Conservation (phyloP, 2,888 invertebrate species). For the Stenurella melanura region DNA sequence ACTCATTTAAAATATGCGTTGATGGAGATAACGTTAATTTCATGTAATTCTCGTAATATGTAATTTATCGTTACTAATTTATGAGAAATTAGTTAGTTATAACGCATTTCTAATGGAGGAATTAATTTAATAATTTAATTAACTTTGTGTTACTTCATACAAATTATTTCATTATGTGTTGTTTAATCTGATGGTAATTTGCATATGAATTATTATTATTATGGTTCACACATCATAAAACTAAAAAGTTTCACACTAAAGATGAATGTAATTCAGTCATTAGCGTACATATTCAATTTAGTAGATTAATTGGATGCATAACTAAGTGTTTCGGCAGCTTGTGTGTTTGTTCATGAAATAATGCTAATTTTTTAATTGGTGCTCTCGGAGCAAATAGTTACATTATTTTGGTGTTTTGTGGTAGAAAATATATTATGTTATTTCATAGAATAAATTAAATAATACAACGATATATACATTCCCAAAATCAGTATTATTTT, state of each 20-base stretch:
- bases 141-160: constrained; percentile 42
- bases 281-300: constrained; percentile 23
- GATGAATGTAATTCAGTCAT: background rate
- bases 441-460: too few species aligned
- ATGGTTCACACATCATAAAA: constrained; percentile 52
- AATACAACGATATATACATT: too few species aligned
- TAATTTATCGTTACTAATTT: constrained; percentile 65
- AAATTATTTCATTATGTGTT: constrained; percentile 54
- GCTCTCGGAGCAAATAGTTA: background rate
- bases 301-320: constrained; percentile 18
- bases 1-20: constrained; percentile 45
- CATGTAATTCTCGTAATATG: constrained; percentile 51
- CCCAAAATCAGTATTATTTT: too few species aligned
- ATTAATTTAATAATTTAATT: constrained; percentile 61
- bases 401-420: too few species aligned
- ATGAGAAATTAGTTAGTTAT: constrained; percentile 59
- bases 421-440: too few species aligned
- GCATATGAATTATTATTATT: constrained; percentile 50
- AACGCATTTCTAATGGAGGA: constrained; percentile 57
- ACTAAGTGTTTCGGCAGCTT: background rate
- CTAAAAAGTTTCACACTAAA: constrained; percentile 28
- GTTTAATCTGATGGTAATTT: constrained; percentile 53
- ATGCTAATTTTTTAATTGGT: background rate
- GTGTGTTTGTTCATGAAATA: background rate
- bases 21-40: constrained; percentile 41